A percentile compares a stretch with the other conserved stretches of the same genome.
Conservation (phyloP, 2,797 vertebrate species). For the Tauraco hartlaubi region DNA sequence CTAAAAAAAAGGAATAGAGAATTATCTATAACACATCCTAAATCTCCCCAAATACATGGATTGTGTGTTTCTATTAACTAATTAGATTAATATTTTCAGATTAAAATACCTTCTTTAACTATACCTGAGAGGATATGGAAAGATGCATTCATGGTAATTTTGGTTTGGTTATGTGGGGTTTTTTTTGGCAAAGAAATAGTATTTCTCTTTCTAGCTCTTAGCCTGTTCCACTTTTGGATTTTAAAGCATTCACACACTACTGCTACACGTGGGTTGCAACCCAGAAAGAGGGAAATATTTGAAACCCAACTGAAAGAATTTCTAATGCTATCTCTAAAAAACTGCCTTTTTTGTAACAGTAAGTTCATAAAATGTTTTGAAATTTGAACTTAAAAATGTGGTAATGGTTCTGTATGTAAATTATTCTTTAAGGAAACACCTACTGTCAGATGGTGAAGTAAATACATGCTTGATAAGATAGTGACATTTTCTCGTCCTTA, state of each 20-base stretch:
- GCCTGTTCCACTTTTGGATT: background rate
- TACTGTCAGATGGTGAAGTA: background rate
- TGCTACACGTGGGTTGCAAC: background rate
- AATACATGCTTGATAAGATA: constrained; percentile 18
- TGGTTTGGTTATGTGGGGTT: background rate
- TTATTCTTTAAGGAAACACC: background rate
- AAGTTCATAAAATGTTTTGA: background rate
- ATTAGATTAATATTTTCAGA: background rate
- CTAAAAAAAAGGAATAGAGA: background rate
- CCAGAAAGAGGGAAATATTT: background rate
- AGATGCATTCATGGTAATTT: background rate
- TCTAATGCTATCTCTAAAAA: background rate
- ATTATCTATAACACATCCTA: background rate
- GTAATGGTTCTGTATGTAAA: background rate
- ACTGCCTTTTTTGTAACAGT: background rate
- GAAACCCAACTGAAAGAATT: background rate
- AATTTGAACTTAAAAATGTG: background rate
- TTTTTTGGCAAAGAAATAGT: background rate
- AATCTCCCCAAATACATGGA: background rate
- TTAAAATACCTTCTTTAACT: background rate
- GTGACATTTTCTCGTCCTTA: constrained; percentile 2
- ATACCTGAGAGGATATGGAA: background rate
- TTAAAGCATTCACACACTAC: background rate
- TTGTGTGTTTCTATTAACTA: background rate
- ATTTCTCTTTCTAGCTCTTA: background rate